Evolutionary conservation across 2,113 vertebrate species (phyloP).

Genomic region (Merops nubicus): DNA sequence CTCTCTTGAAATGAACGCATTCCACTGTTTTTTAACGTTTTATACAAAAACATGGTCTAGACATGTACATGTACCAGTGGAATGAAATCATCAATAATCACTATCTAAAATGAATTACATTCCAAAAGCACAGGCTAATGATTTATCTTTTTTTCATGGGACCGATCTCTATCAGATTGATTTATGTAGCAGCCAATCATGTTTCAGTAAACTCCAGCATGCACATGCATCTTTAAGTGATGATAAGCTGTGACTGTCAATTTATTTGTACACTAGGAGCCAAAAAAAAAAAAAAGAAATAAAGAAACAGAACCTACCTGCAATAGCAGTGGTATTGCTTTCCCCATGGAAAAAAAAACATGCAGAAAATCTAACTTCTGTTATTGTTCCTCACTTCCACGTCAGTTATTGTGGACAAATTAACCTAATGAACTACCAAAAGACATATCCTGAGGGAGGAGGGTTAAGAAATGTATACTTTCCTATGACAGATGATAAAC

Average conservation of each 20-base stretch:
- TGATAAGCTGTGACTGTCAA: conserved; percentile 89
- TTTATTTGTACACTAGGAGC: conserved; percentile 85
- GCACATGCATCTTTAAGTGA: conserved; percentile 95
- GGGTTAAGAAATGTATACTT: conserved; percentile 19
- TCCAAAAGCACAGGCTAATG: conserved; percentile 92
- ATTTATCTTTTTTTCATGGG: conserved; percentile 94
- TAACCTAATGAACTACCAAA: conserved; percentile 4
- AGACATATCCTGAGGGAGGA: not conserved
- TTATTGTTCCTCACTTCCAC: not conserved
- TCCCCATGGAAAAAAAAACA: conserved; percentile 5
- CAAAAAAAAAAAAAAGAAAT: not conserved
- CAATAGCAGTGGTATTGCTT: not conserved
- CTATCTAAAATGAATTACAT: conserved; percentile 95
- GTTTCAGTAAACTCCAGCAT: conserved; percentile 91
- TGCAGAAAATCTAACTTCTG: conserved; percentile 12
- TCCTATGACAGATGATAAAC: conserved; percentile 61
- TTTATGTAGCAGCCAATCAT: conserved; percentile 99
- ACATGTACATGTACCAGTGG: conserved; percentile 87
- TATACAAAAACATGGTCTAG: conserved; percentile 75
- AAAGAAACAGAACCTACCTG: not conserved
- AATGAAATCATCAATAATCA: conserved; percentile 99
- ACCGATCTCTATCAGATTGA: conserved; percentile 99
- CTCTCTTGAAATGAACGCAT: conserved; percentile 58
- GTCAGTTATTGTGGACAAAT: conserved; percentile 39
- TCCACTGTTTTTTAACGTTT: conserved; percentile 67